Evolutionary conservation across 2,888 invertebrate genomes (phyloP).

Genomic region (Torymus auratus): DNA sequence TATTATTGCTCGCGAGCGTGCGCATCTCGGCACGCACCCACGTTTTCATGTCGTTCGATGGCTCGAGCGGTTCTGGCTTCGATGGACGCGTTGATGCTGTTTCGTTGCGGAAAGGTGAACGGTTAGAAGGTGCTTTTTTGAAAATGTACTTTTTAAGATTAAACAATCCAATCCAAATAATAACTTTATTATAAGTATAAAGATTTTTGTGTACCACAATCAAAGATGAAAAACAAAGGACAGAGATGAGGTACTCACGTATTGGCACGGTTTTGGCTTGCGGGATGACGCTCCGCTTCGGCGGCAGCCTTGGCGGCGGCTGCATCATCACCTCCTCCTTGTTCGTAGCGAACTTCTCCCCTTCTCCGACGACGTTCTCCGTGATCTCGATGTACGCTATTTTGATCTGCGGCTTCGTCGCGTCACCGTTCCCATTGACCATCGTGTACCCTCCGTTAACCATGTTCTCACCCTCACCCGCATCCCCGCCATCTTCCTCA

Average conservation of each 20-base stretch:
- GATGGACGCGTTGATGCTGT: constrained; percentile 76
- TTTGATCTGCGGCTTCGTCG: constrained; percentile 65
- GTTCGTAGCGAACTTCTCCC: constrained; percentile 77
- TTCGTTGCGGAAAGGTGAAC: no score
- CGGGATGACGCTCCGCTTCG: constrained; percentile 50
- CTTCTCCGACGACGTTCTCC: constrained; percentile 73
- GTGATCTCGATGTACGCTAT: constrained; percentile 73
- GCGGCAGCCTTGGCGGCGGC: constrained; percentile 47
- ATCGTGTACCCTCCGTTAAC: constrained; percentile 48
- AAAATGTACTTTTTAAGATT: not conserved
- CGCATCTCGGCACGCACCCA: constrained; percentile 71
- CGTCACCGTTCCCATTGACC: constrained; percentile 51
- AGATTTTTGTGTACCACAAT: not conserved
- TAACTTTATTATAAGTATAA: no score
- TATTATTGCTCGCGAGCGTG: constrained; percentile 53
- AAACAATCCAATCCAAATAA: no score
- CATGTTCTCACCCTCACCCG: constrained; percentile 67
- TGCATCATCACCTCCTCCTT: constrained; percentile 65
- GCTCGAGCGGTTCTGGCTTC: constrained; percentile 68
- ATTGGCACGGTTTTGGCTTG: constrained; percentile 48
- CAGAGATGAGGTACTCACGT: constrained; percentile 48
- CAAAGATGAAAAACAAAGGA: not conserved
- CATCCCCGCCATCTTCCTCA: constrained; percentile 66
- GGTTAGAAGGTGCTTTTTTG: not conserved
- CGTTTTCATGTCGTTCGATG: constrained; percentile 70